Conservation (phyloP, 1,140 invertebrate species). For the Orussus abietinus region DNA sequence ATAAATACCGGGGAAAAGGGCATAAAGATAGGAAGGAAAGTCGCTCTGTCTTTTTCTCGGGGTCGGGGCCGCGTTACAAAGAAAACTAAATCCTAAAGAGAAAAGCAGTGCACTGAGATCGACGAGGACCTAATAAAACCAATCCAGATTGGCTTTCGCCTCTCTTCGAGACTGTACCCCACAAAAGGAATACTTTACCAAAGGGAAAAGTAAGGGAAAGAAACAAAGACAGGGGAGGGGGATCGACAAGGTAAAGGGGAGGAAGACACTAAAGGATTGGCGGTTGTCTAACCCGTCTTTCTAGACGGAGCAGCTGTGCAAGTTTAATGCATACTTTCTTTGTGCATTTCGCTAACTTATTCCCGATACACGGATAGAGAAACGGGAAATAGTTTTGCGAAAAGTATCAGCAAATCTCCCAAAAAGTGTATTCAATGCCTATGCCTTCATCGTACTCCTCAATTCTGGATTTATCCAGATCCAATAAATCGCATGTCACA, state of each 20-base stretch:
- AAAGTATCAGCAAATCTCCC: no score
- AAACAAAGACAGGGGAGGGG: slow-evolving; percentile 16
- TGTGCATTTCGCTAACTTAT: slow-evolving; percentile 5
- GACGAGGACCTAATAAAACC: slow-evolving; percentile 39
- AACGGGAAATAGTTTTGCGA: no score
- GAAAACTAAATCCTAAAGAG: slow-evolving; percentile 28
- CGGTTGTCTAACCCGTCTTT: background rate
- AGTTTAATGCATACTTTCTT: slow-evolving; percentile 23
- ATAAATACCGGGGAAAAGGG: no score
- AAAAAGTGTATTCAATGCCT: no score
- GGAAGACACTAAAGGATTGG: slow-evolving; percentile 6
- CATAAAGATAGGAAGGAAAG: no score
- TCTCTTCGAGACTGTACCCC: slow-evolving; percentile 14
- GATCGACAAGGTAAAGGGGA: no score
- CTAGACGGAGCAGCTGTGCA: slow-evolving; percentile 7
- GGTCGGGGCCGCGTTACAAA: slow-evolving; percentile 23
- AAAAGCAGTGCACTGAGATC: slow-evolving; percentile 25
- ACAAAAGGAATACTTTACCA: slow-evolving; percentile 23
- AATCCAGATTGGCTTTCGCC: slow-evolving; percentile 40
- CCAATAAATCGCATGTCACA: no score
- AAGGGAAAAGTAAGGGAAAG: slow-evolving; percentile 7
- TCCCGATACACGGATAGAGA: no score
- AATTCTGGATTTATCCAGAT: no score
- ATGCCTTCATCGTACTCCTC: no score
- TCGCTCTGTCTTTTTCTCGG: no score